Conservation (phyloP, 1,140 invertebrate species). For the Pogonognathellus flavescens region DNA sequence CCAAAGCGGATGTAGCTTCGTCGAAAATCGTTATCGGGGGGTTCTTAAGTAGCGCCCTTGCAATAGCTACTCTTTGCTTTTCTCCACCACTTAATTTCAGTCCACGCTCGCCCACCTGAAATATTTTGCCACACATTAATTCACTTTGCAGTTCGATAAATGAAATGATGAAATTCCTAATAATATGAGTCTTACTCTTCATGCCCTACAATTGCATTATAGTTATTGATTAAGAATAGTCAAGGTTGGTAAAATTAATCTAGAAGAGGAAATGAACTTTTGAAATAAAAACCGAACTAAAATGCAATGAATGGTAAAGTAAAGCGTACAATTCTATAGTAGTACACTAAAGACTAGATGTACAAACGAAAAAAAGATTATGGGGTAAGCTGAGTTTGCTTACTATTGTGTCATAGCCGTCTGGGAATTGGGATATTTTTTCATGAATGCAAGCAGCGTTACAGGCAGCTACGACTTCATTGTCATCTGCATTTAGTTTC, state of each 20-base stretch:
- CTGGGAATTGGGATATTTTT: slow-evolving; percentile 89
- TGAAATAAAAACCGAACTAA: too few species aligned
- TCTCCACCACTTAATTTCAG: slow-evolving; percentile 69
- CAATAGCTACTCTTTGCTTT: slow-evolving; percentile 73
- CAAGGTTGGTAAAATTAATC: background rate
- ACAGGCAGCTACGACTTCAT: slow-evolving; percentile 89
- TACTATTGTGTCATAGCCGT: slow-evolving; percentile 87
- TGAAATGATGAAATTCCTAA: background rate
- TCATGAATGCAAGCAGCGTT: slow-evolving; percentile 94
- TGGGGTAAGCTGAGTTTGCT: too few species aligned
- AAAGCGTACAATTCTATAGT: too few species aligned
- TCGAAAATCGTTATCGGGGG: slow-evolving; percentile 73
- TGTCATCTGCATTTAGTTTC: slow-evolving; percentile 80
- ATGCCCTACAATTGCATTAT: too few species aligned
- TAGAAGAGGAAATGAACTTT: background rate
- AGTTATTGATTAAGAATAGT: too few species aligned
- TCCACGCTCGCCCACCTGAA: slow-evolving; percentile 63
- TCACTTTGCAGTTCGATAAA: background rate
- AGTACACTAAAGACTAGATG: too few species aligned
- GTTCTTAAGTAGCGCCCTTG: slow-evolving; percentile 70
- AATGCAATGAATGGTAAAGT: too few species aligned
- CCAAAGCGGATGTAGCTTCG: slow-evolving; percentile 73
- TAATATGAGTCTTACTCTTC: too few species aligned
- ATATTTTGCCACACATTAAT: background rate
- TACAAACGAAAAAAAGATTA: too few species aligned